These are phyloP conservation scores for Cavia aperea DNA, from an alignment of 2,113 vertebrate species.

Conservation along the genomic window DNA sequence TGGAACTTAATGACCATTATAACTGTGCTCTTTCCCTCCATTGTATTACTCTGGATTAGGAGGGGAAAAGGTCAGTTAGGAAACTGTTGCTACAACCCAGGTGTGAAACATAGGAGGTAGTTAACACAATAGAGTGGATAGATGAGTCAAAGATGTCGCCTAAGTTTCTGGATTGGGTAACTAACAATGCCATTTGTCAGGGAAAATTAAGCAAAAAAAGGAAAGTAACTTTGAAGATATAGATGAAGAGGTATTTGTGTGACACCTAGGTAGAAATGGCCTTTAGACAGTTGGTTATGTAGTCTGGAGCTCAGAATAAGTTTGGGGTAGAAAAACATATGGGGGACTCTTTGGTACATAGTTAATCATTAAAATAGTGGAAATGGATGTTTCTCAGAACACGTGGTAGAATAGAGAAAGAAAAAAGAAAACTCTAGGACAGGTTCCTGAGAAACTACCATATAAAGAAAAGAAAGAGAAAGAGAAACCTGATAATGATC, in stretches of 20 bases:
- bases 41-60: neutral
- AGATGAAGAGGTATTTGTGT: neutral
- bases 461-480: neutral
- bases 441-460: neutral
- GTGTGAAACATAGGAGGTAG: neutral
- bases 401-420: neutral
- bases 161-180: neutral
- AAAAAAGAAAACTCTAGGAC: neutral
- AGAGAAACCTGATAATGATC: neutral
- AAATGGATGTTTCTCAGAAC: neutral
- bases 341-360: neutral
- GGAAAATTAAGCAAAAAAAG: neutral
- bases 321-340: neutral
- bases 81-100: neutral
- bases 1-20: neutral
- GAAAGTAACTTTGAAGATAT: neutral
- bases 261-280: neutral
- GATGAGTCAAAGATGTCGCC: neutral
- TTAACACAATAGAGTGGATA: neutral
- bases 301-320: neutral
- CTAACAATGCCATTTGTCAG: neutral
- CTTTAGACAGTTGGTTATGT: neutral
- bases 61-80: neutral
- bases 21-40: slow-evolving; percentile 2
- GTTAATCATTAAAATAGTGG: neutral